A percentile compares a stretch with the other conserved stretches of the same genome.
Conservation (phyloP, 2,888 invertebrate species). For the Spodoptera picta region DNA sequence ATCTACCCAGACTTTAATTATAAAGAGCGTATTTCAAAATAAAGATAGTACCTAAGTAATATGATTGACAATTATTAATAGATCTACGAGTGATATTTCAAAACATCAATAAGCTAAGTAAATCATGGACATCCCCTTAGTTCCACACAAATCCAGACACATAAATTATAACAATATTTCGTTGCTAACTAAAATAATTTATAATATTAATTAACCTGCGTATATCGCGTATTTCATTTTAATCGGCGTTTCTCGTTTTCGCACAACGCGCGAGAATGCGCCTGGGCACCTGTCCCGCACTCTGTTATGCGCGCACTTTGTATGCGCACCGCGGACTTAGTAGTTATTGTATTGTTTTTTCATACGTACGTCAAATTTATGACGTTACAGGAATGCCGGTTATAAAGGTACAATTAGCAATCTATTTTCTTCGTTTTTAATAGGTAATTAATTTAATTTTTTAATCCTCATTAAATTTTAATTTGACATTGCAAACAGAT, state of each 20-base stretch:
- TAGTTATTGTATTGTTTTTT: constrained; percentile 66
- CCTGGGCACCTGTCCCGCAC: constrained; percentile 79
- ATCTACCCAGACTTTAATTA: too few species aligned
- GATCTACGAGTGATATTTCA: too few species aligned
- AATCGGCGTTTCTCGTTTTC: constrained; percentile 79
- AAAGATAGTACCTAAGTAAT: too few species aligned
- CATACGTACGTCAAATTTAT: constrained; percentile 49
- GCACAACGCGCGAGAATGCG: constrained; percentile 76
- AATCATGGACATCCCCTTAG: constrained; percentile 41
- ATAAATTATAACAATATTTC: constrained; percentile 85
- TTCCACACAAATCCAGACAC: constrained; percentile 67
- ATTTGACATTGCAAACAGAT: constrained; percentile 2
- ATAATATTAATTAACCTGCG: constrained; percentile 82
- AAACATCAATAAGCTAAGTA: constrained; percentile 12
- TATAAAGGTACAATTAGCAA: constrained; percentile 11
- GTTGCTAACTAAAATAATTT: constrained; percentile 69
- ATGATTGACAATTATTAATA: too few species aligned
- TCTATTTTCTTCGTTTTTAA: constrained; percentile 26
- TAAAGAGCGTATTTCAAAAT: too few species aligned
- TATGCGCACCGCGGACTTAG: constrained; percentile 61
- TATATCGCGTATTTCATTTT: constrained; percentile 79
- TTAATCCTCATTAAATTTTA: constrained; percentile 2
- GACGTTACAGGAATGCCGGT: constrained; percentile 32
- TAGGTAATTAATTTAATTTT: too few species aligned
- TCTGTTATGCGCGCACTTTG: constrained; percentile 72